Evolutionary conservation across 2,113 vertebrate species (phyloP).

Genomic region (Clarias magur): DNA sequence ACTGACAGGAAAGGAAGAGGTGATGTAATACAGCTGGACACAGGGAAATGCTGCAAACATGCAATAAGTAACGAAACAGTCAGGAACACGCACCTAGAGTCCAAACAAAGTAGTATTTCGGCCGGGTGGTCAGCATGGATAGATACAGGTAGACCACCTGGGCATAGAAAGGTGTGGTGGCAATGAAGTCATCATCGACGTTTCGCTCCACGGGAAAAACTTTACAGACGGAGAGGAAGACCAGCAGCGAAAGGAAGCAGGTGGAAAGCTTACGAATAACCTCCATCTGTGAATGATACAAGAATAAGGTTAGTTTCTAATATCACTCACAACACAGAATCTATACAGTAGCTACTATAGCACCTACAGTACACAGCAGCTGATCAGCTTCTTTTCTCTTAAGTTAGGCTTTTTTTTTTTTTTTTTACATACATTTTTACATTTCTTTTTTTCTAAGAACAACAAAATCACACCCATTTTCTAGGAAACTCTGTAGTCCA

Average conservation of each 20-base stretch:
- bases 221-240: slow-evolving; percentile 85
- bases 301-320: not conserved
- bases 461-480: not conserved
- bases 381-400: not conserved
- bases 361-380: not conserved
- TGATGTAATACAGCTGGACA: not conserved
- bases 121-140: slow-evolving; percentile 90
- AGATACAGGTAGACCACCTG: slow-evolving; percentile 85
- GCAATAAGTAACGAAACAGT: not conserved
- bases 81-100: slow-evolving; percentile 81
- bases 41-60: not conserved
- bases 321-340: not conserved
- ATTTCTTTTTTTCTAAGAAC: not conserved
- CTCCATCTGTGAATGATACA: slow-evolving; percentile 69
- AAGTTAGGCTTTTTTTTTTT: not conserved
- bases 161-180: slow-evolving; percentile 79
- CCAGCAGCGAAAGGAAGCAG: slow-evolving; percentile 84
- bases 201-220: slow-evolving; percentile 87
- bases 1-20: not conserved
- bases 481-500: too few relatives aligned
- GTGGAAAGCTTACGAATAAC: slow-evolving; percentile 85
- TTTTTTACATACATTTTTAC: too few relatives aligned
- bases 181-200: slow-evolving; percentile 83
- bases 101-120: slow-evolving; percentile 97
- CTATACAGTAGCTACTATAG: not conserved